Percentiles rank a stretch among this genome's conserved stretches.
Evolutionary conservation across 2,113 vertebrate genomes (phyloP).

Genomic region (Triplophysa siluroides): DNA sequence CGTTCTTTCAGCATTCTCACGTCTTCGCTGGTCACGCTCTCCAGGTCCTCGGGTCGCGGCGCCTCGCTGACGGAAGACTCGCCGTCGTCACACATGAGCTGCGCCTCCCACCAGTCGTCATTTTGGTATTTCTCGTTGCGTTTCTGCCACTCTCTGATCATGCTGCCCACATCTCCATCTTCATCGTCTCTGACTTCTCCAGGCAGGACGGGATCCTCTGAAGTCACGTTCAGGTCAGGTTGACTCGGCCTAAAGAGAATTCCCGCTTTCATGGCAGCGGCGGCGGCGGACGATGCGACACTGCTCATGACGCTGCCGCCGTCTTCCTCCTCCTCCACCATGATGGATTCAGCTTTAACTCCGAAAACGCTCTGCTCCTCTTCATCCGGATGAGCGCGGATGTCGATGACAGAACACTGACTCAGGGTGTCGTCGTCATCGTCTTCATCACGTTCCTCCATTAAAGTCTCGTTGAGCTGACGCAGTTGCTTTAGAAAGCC

Average conservation of each 20-base stretch:
- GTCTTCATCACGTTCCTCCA: conserved; percentile 82
- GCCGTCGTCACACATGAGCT: conserved; percentile 67
- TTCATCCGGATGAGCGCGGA: conserved; percentile 61
- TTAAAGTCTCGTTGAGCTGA: conserved; percentile 86
- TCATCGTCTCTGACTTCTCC: conserved; percentile 56
- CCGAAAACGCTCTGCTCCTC: conserved; percentile 64
- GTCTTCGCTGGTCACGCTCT: conserved; percentile 84
- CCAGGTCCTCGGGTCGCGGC: conserved; percentile 65
- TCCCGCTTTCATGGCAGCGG: conserved; percentile 65
- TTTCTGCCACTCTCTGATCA: conserved; percentile 87
- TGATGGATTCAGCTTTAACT: conserved; percentile 74
- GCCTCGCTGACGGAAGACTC: conserved; percentile 49
- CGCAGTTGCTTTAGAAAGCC: conserved; percentile 94
- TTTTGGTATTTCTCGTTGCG: conserved; percentile 86
- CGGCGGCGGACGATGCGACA: conserved; percentile 73
- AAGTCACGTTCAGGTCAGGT: conserved; percentile 56
- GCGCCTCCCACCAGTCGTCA: conserved; percentile 72
- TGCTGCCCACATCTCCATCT: conserved; percentile 70
- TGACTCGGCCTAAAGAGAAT: conserved; percentile 70
- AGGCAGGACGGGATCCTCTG: conserved; percentile 52
- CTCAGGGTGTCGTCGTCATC: conserved; percentile 74
- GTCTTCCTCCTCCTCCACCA: conserved; percentile 86
- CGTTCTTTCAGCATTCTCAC: conserved; percentile 76
- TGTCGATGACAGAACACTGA: conserved; percentile 77
- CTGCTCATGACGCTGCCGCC: conserved; percentile 80